These are phyloP conservation scores for Pseudomyrmex flavicornis DNA, from an alignment of 1,140 invertebrate genomes.

Conservation along the genomic window DNA sequence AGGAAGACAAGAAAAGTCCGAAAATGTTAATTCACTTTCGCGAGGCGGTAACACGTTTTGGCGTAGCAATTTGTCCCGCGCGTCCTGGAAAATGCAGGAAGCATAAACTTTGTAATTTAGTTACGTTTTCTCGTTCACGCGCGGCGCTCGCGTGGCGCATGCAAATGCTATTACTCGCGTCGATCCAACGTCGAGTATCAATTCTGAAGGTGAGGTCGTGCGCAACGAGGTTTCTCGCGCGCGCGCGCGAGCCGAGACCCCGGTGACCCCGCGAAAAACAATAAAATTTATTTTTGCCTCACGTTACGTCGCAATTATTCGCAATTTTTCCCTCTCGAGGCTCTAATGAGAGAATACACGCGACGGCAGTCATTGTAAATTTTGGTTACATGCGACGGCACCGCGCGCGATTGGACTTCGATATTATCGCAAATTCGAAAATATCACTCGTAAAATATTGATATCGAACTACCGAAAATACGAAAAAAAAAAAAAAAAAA, in stretches of 20 bases:
- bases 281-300: conserved; percentile 39
- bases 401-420: neutral
- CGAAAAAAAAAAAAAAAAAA: neutral
- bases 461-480: neutral
- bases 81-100: conserved; percentile 60
- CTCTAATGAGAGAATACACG: neutral
- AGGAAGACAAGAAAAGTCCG: conserved; percentile 48
- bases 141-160: conserved; percentile 63
- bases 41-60: conserved; percentile 65
- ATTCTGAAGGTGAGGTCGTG: conserved; percentile 36
- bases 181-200: conserved; percentile 68
- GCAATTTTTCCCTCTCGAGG: neutral
- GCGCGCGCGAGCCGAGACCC: neutral
- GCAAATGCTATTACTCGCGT: conserved; percentile 70
- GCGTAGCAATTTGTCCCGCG: conserved; percentile 67
- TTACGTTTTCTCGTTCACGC: conserved; percentile 66
- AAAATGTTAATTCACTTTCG: conserved; percentile 57
- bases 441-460: neutral
- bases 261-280: conserved; percentile 4
- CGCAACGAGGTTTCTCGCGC: conserved; percentile 5
- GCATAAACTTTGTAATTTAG: conserved; percentile 70
- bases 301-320: conserved; percentile 18
- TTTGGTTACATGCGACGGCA: neutral
- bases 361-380: conserved; percentile 7
- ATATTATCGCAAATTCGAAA: conserved; percentile 20